Percentiles rank a stretch among this genome's conserved stretches.
These are phyloP conservation scores for Scomberomorus guttatus DNA, from an alignment of 2,797 vertebrate genomes.

Conservation along the genomic window DNA sequence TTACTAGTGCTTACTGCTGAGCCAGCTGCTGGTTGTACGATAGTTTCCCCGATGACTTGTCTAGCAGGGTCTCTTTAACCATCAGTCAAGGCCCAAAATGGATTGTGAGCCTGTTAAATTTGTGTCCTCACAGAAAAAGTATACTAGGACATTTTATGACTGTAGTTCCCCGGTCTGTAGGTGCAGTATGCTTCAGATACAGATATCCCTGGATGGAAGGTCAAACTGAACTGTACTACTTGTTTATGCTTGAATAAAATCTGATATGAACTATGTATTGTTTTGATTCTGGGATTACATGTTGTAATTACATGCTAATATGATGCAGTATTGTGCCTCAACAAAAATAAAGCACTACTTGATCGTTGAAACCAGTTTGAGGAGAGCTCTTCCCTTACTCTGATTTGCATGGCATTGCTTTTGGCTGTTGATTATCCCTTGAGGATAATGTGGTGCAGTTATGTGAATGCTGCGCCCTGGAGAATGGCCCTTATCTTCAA, in stretches of 20 bases:
- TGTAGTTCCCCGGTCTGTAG: not conserved
- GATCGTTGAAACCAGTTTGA: constrained; percentile 56
- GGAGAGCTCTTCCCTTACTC: constrained; percentile 53
- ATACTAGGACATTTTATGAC: constrained; percentile 11
- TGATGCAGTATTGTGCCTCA: not conserved
- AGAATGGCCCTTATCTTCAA: constrained; percentile 81
- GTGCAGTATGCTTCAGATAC: constrained; percentile 14
- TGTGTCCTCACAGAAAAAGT: constrained; percentile 26
- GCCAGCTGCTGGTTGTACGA: constrained; percentile 63
- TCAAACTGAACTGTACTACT: constrained; percentile 3
- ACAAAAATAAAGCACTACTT: constrained; percentile 51
- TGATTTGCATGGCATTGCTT: constrained; percentile 62
- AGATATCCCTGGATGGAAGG: not conserved
- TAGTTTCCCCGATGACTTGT: constrained; percentile 61
- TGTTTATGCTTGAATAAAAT: constrained; percentile 22
- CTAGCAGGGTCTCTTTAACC: constrained; percentile 54
- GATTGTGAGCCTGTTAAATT: constrained; percentile 40
- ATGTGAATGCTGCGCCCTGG: constrained; percentile 71
- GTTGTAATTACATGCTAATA: constrained; percentile 28
- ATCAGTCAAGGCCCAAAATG: constrained; percentile 62
- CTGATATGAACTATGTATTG: not conserved
- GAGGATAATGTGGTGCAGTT: constrained; percentile 75
- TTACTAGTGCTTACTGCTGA: constrained; percentile 72
- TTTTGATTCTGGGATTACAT: constrained; percentile 20
- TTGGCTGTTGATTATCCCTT: constrained; percentile 73